Percentiles rank a stretch among this genome's conserved stretches.
These are phyloP conservation scores for Acanthosepion esculentum DNA, from an alignment of 2,888 invertebrate genomes.

Conservation along the genomic window DNA sequence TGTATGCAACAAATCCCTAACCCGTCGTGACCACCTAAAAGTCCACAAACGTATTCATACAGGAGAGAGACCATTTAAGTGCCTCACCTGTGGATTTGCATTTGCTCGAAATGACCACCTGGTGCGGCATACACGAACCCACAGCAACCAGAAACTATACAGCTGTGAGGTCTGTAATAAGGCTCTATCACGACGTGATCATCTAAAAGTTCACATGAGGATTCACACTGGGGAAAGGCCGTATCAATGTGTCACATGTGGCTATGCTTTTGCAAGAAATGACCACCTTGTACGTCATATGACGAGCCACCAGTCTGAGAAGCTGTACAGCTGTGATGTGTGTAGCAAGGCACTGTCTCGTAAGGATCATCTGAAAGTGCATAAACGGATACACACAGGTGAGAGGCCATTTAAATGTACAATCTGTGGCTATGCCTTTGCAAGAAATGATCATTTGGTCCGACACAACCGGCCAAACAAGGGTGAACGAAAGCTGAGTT, in stretches of 20 bases:
- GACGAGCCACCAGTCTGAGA: slow-evolving; percentile 44
- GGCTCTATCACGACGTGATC: slow-evolving; percentile 8
- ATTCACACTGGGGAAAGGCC: slow-evolving; percentile 34
- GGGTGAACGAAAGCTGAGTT: slow-evolving; percentile 41
- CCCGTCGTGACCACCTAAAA: slow-evolving; percentile 42
- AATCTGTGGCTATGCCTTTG: slow-evolving; percentile 42
- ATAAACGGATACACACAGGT: slow-evolving; percentile 47
- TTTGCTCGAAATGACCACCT: slow-evolving; percentile 38
- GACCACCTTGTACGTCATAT: slow-evolving; percentile 38
- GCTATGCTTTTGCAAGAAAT: slow-evolving; percentile 14
- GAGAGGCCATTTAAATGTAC: slow-evolving; percentile 49
- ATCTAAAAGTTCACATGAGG: slow-evolving; percentile 15
- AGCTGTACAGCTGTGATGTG: slow-evolving; percentile 42
- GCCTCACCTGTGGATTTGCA: slow-evolving; percentile 44
- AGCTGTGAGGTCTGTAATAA: slow-evolving; percentile 37
- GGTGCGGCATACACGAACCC: slow-evolving; percentile 24
- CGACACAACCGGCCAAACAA: slow-evolving; percentile 38
- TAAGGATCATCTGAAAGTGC: slow-evolving; percentile 23
- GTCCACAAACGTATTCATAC: slow-evolving; percentile 44
- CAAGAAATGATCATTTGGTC: not conserved
- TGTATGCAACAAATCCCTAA: slow-evolving; percentile 40
- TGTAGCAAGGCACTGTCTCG: slow-evolving; percentile 45
- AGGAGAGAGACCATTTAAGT: slow-evolving; percentile 38
- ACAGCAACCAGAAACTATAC: slow-evolving; percentile 40
- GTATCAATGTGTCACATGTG: slow-evolving; percentile 38